phyloP scores from a whole-genome alignment of 2,113 vertebrate genomes.

The Prionailurus viverrinus region DNA sequence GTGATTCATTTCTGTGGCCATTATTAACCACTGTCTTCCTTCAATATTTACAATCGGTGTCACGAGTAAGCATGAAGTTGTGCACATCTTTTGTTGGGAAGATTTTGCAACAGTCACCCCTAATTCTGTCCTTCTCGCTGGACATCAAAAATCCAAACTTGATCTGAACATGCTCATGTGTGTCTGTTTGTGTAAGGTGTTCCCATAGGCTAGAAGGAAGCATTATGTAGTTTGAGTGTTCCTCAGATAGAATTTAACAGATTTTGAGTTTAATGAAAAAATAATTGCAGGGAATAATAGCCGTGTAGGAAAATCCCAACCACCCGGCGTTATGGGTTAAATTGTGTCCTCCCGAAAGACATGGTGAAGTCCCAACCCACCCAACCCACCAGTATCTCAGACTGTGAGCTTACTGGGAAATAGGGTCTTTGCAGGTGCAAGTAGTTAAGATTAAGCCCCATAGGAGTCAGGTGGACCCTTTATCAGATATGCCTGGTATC shows the following conservation, averaged over 20 bases:
- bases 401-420: background rate
- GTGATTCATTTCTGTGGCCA: background rate
- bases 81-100: background rate
- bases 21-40: background rate
- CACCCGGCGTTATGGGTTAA: accelerated
- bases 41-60: background rate
- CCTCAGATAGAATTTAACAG: background rate
- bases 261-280: background rate
- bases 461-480: too few relatives aligned
- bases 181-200: background rate
- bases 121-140: background rate
- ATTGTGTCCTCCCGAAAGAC: background rate
- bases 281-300: background rate
- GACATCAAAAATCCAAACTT: background rate
- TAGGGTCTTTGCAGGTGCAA: background rate
- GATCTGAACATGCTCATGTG: background rate
- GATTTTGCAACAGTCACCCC: background rate
- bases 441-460: background rate
- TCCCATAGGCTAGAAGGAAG: background rate
- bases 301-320: background rate
- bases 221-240: background rate
- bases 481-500: too few relatives aligned
- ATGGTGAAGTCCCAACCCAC: background rate
- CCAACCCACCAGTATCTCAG: background rate
- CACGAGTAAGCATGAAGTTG: background rate